Evolutionary conservation across 2,888 invertebrate species (phyloP), one percentile per base, ranked within the genome.

Genomic region (Conomelus anceps): DNA sequence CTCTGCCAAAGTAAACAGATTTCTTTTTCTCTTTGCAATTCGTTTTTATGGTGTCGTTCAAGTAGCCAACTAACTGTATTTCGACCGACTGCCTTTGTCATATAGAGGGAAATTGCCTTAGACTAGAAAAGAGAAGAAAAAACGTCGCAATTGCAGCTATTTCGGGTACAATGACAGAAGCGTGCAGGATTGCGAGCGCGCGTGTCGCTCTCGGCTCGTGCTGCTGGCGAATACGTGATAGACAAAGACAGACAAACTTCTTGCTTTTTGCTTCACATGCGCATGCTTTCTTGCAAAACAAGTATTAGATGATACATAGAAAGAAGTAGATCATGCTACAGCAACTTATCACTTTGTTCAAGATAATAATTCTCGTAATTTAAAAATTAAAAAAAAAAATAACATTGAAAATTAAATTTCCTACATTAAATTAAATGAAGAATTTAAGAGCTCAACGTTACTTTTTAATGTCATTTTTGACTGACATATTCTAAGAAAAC

Each of bases 161-260:
- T 63, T 63, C 63, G 86, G 20, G 22, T 29, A 86, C 86, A 86
- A 86, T 86, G 24, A 22, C 24, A n/a, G 86, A 86, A 86, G 86
- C 86, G 86, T 86, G 86, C 26, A 22, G 86, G 86, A 86, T 86
- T 23, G 86, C 24, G 0, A 7, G 86, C 86, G 29, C 86, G 86
- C 86, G 86, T 26, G 24, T 26, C 22, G n/a, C 86, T 24, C 86
- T 24, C 86, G 86, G 86, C 86, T 22, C 86, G 86, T 86, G 86
- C 86, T 85, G 22, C 85, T 86, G n/a, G n/a, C 63, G 0, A 63
- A 63, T n/a, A 86, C 86, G 86, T 86, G 86, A 86, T 26, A 86
- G 22, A 63, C 63, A 63, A 63, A 63, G 63, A 63, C 1, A 17
- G 13, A 34, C 34, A 9, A n/a, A 7, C 63, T 63, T 7, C 26